phyloP scores from a whole-genome alignment of 2,113 vertebrate genomes.

The Cyprinus carpio region DNA sequence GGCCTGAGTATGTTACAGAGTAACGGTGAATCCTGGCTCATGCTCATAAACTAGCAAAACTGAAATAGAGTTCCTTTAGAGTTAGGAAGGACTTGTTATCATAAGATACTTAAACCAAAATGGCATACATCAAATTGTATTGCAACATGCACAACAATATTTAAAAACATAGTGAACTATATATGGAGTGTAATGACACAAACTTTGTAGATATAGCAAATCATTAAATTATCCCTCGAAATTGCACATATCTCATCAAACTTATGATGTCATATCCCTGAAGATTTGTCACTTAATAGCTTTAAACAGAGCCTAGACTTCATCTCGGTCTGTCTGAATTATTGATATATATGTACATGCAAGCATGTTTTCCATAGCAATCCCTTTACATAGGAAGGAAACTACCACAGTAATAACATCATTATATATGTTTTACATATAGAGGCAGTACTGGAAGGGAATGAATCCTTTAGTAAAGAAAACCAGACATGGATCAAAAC shows the following conservation, averaged over 20 bases:
- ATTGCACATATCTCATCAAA: not conserved
- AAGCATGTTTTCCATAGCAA: not conserved
- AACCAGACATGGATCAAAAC: constrained; percentile 9
- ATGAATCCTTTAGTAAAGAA: not conserved
- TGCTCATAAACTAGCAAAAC: constrained; percentile 42
- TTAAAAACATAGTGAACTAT: constrained; percentile 34
- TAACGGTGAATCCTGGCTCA: constrained; percentile 29
- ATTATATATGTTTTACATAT: not conserved
- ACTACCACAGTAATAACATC: constrained; percentile 12
- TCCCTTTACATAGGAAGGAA: not conserved
- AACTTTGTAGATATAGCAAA: not conserved
- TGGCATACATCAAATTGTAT: constrained; percentile 60
- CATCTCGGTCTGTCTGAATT: not conserved
- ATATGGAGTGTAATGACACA: too few species aligned
- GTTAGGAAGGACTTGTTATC: too few species aligned
- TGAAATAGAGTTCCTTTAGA: not conserved
- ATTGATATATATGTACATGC: constrained; percentile 6
- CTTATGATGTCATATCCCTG: not conserved
- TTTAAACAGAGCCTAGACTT: not conserved
- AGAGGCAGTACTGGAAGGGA: not conserved
- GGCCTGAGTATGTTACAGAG: constrained; percentile 24
- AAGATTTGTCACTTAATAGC: not conserved
- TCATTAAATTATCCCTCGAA: not conserved
- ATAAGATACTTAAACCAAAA: constrained; percentile 47
- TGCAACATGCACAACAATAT: constrained; percentile 67